Base-by-base conservation (phyloP, 2,888 invertebrate genomes). In the Hypsopygia costalis region DNA sequence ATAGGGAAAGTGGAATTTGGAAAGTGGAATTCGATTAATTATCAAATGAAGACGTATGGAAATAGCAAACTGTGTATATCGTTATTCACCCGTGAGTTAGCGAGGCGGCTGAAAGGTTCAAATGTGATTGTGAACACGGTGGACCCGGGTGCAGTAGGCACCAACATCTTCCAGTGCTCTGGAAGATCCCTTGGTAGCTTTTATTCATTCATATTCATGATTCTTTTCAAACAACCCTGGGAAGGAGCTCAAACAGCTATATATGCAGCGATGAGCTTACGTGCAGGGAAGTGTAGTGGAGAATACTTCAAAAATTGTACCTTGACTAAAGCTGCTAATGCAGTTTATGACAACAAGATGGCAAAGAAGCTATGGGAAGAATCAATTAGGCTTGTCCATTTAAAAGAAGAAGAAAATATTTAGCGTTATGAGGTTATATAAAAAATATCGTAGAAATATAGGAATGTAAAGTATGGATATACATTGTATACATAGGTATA, bases 131-230 rank as follows among this genome's bases (percentile, higher is more conserved):
- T 92, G 0, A 96, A 96, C 65, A 93, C 92, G 51, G 89, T 96
- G 11, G 96, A 97, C 78, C 97, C 97, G 0, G 97, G 97, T 3
- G 91, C 94, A 68, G 94, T 96, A 25, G 94, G 94, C 50, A 94
- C 94, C 0, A 93, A 92, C 12, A 95, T 96, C 36, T 95, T 94
- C 90, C 89, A 60, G 4, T 65, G 56, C 41, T 28, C 52, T 0
- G 71, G 74, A 90, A 52, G 87, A 89, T 22, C 89, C 67, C 88
- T 90, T 41, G 81, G 71, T 0, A 45, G 46, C n/a, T 91, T 94
- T 0, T 52, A 94, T 52, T 86, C 87, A 36, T 75, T 92, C 16
- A 75, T 95, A 20, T 87, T 91, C 3, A 92, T 92, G 51, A 88
- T 90, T 9, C 90, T 93, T 58, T 94, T 93, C 62, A 95, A 95